Percentiles rank a stretch among this genome's conserved stretches.
phyloP scores from a whole-genome alignment of 2,797 vertebrate genomes.

The Danio aesculapii region DNA sequence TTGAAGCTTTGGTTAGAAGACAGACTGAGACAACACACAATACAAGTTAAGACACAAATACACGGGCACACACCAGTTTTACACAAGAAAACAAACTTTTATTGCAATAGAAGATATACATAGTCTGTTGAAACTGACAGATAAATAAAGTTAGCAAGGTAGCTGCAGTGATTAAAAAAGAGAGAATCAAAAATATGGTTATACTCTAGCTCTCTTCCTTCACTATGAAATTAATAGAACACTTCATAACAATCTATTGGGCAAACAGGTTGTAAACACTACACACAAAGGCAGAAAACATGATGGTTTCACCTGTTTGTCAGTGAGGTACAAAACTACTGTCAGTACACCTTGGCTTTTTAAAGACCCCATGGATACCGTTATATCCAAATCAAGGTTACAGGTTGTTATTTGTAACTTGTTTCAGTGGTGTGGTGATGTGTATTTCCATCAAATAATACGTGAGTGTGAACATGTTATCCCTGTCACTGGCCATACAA shows the following conservation, averaged over 20 bases:
- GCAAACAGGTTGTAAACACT: conserved; percentile 53
- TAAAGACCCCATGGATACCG: conserved; percentile 15
- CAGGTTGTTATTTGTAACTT: conserved; percentile 40
- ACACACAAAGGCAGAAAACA: conserved; percentile 53
- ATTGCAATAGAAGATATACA: conserved; percentile 69
- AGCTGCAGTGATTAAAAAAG: conserved; percentile 60
- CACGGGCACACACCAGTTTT: not conserved
- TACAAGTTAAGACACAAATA: not conserved
- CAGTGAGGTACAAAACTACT: conserved; percentile 47
- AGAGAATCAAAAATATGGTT: conserved; percentile 64
- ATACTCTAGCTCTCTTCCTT: conserved; percentile 62
- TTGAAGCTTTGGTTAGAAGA: not conserved
- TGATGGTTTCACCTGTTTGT: conserved; percentile 40
- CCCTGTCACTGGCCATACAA: conserved; percentile 47
- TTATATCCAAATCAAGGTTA: conserved; percentile 45
- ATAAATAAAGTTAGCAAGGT: conserved; percentile 58
- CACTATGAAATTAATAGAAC: conserved; percentile 57
- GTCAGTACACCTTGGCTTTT: conserved; percentile 39
- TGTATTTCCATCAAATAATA: conserved; percentile 27
- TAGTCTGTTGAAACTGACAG: conserved; percentile 44
- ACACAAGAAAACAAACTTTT: conserved; percentile 67
- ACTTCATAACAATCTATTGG: conserved; percentile 54
- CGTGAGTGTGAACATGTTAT: conserved; percentile 9
- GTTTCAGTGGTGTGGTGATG: conserved; percentile 13
- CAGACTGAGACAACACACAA: not conserved